These are phyloP conservation scores for Eurytoma adleriae DNA, from an alignment of 2,888 invertebrate genomes.

Conservation along the genomic window DNA sequence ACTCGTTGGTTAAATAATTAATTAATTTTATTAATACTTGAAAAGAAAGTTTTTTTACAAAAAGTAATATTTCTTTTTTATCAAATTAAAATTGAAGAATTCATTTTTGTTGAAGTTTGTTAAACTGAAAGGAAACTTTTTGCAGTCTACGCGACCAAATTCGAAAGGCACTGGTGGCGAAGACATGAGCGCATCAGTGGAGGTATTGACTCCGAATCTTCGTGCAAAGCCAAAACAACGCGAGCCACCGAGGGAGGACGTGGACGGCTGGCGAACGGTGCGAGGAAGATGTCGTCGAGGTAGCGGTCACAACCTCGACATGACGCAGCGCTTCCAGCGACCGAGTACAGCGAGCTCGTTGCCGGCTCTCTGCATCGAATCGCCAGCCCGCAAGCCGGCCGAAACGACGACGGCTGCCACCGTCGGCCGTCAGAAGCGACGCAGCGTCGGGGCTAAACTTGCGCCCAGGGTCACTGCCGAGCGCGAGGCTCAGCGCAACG, in stretches of 20 bases:
- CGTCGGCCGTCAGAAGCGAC: constrained; percentile 59
- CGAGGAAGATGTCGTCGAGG: constrained; percentile 84
- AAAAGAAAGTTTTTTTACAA: too few species aligned
- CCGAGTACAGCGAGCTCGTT: constrained; percentile 90
- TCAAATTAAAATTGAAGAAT: background rate
- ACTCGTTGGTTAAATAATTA: too few species aligned
- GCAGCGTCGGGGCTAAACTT: constrained; percentile 63
- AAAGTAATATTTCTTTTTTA: too few species aligned
- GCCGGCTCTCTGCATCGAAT: constrained; percentile 81
- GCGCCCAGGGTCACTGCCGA: constrained; percentile 53
- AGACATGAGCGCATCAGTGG: constrained; percentile 70
- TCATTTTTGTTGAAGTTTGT: background rate
- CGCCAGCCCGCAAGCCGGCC: constrained; percentile 67
- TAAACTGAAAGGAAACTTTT: background rate
- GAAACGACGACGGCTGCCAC: constrained; percentile 65
- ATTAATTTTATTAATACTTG: too few species aligned
- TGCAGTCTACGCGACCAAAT: background rate
- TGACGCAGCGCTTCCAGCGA: constrained; percentile 86
- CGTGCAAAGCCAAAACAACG: constrained; percentile 39
- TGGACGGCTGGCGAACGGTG: constrained; percentile 94
- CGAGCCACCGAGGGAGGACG: constrained; percentile 63
- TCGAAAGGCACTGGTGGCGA: background rate
- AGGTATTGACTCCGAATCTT: constrained; percentile 59
- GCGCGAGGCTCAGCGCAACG: background rate
- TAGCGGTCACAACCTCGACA: constrained; percentile 80